Conservation (phyloP, 2,113 vertebrate genomes). For the Mustela lutreola region DNA sequence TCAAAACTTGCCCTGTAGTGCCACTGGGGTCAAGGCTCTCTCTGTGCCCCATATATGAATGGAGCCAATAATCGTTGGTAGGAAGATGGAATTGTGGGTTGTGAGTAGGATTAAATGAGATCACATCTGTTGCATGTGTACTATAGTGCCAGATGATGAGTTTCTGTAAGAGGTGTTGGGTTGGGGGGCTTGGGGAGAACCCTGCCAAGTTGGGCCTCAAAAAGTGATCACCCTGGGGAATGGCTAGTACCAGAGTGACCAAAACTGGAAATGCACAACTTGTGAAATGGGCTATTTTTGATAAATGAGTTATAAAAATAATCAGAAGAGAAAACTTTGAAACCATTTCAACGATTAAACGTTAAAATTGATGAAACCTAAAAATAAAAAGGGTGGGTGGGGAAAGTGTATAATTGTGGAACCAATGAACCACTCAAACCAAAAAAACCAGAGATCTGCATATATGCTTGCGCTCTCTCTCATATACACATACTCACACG, state of each 20-base stretch:
- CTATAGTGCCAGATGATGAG: neutral
- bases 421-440: neutral
- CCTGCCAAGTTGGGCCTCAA: neutral
- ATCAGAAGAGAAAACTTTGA: neutral
- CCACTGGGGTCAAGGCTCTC: too few species aligned
- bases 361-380: neutral
- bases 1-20: neutral
- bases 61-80: accelerated
- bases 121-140: accelerated
- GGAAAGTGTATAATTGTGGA: neutral
- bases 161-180: neutral
- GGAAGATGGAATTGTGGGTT: too few species aligned
- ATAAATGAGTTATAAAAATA: neutral
- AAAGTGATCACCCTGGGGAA: neutral
- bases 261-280: neutral
- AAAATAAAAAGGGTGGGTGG: neutral
- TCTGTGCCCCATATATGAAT: neutral
- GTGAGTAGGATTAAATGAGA: neutral
- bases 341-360: neutral
- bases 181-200: neutral
- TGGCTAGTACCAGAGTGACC: neutral
- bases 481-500: neutral
- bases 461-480: neutral
- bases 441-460: neutral
- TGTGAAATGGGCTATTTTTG: neutral